phyloP scores from a whole-genome alignment of 2,888 invertebrate species.

The Laothoe populi region DNA sequence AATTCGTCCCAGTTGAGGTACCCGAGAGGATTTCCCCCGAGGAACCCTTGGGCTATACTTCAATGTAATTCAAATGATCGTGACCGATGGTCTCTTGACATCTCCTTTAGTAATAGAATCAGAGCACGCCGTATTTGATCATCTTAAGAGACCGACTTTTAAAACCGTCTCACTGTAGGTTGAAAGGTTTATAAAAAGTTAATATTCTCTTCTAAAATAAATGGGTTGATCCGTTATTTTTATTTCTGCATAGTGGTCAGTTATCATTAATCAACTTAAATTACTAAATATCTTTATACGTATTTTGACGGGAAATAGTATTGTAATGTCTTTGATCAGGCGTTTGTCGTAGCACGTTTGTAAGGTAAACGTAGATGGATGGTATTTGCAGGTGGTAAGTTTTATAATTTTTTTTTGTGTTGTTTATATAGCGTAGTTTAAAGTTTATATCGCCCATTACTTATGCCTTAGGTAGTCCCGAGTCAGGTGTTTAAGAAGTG shows the following conservation, averaged over 20 bases:
- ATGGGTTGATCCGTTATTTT: too few species aligned
- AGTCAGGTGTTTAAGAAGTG: constrained; percentile 57
- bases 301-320: too few species aligned
- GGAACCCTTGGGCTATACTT: constrained; percentile 31
- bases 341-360: too few species aligned
- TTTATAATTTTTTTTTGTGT: too few species aligned
- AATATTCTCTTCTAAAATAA: too few species aligned
- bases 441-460: not conserved
- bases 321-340: too few species aligned
- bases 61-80: constrained; percentile 42
- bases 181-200: too few species aligned
- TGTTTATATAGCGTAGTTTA: not conserved
- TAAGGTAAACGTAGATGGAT: too few species aligned
- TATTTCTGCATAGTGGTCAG: too few species aligned
- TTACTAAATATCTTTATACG: too few species aligned
- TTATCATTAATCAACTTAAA: too few species aligned
- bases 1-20: constrained; percentile 45
- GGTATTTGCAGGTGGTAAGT: too few species aligned
- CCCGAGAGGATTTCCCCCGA: constrained; percentile 53
- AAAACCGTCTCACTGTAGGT: not conserved
- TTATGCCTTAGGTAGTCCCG: constrained; percentile 24
- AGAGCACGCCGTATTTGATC: not conserved
- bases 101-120: not conserved
- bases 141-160: not conserved
- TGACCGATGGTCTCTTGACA: not conserved